Evolutionary conservation across 53 echinoderm and acorn worm species (phyloP).

Genomic region (Mesocentrotus franciscanus): DNA sequence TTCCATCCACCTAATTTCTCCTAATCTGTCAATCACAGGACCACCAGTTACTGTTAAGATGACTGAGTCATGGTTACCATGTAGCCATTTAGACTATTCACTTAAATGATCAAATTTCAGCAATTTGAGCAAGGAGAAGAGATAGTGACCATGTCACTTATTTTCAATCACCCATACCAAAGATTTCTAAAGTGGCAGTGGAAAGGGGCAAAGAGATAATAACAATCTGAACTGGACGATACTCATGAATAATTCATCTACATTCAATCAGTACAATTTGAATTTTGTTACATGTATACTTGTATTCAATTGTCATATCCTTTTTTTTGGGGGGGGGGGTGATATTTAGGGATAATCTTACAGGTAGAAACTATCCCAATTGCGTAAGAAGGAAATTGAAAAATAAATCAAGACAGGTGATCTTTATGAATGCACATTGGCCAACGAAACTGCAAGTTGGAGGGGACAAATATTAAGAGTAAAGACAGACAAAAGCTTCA

Average conservation of each 20-base stretch:
- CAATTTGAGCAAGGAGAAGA: not conserved
- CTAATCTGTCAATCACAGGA: not conserved
- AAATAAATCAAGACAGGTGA: no score
- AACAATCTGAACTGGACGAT: not conserved
- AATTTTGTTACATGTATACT: slow-evolving; percentile 9
- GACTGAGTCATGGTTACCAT: not conserved
- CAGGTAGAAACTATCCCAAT: not conserved
- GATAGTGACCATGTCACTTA: not conserved
- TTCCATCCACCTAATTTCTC: not conserved
- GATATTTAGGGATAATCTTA: not conserved
- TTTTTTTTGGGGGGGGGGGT: no score
- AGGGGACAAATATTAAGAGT: not conserved
- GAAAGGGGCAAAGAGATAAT: not conserved
- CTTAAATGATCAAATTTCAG: slow-evolving; percentile 52
- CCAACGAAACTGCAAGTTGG: not conserved
- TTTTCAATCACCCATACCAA: slow-evolving; percentile 26
- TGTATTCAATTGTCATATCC: not conserved
- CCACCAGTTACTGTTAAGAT: not conserved
- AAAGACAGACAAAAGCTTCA: not conserved
- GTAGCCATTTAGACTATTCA: not conserved
- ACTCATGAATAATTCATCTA: slow-evolving; percentile 17
- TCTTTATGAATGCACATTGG: not conserved
- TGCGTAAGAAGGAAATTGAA: not conserved
- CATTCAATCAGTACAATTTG: slow-evolving; percentile 3
- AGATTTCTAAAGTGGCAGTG: not conserved